These are phyloP conservation scores for Sarcophaga carnaria DNA, from an alignment of 2,888 invertebrate genomes.

Conservation along the genomic window DNA sequence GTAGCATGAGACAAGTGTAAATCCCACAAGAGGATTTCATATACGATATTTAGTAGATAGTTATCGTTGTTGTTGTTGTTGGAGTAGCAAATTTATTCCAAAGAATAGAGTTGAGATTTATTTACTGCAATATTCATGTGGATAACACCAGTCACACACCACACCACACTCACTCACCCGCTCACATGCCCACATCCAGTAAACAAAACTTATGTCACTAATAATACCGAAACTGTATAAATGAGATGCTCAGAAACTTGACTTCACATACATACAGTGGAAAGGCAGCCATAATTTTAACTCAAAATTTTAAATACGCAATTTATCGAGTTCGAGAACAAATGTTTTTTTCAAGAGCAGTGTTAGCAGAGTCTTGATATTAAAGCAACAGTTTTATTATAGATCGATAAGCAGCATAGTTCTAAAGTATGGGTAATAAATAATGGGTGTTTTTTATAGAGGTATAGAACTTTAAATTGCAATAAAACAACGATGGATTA, in stretches of 20 bases:
- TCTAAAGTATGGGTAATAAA: no score
- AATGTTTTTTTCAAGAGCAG: no score
- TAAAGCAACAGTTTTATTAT: no score
- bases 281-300: no score
- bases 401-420: no score
- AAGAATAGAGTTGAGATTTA: constrained; percentile 57
- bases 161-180: constrained; percentile 5
- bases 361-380: no score
- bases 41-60: constrained; percentile 10
- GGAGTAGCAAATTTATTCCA: constrained; percentile 19
- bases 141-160: constrained; percentile 17
- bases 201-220: constrained; percentile 60
- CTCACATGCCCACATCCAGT: constrained; percentile 1
- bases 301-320: no score
- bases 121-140: constrained; percentile 56
- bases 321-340: no score
- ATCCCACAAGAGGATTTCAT: constrained; percentile 56
- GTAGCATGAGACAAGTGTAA: constrained; percentile 42
- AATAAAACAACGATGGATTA: no score
- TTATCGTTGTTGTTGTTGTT: constrained; percentile 39
- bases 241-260: constrained; percentile 1
- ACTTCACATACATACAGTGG: constrained; percentile 35
- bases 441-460: no score
- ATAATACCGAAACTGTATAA: constrained; percentile 39
- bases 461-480: no score